Evolutionary conservation across 2,113 vertebrate genomes (phyloP), one percentile per base, ranked within the genome.

Genomic region (Rhineura floridana): DNA sequence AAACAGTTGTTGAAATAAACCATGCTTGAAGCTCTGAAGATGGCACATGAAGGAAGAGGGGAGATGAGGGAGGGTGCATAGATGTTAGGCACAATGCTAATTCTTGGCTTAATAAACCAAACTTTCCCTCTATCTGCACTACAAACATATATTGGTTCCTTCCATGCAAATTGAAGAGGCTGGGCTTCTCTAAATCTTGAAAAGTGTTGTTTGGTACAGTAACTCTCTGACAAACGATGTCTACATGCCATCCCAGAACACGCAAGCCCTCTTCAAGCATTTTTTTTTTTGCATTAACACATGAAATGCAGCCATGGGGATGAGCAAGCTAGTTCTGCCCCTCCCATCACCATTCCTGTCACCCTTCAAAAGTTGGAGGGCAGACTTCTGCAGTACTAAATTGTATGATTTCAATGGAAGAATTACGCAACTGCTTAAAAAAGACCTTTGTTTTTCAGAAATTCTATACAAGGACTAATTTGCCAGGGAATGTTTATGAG

Each of bases 401-500:
- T 28, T 63, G 46, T 36, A 50, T 52, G 36, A 65, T 83, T 78
- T 50, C 44, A 21, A 39, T 7, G 9, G 44, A 42, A 30, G 39
- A n/a, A 19, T 42, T 72, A 42, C 33, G 11, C 28, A 25, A 28
- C 3, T 36, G 42, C 17, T 88, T 50, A 30, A 72, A 73, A n/a
- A 81, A 33, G 17, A 46, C 6, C 52, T 19, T n/a, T 28, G 2
- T 52, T 79, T 52, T 65, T 62, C 19, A 65, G 23, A 36, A 48
- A 48, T 70, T 17, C 39, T 78, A 46, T 12, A n/a, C 33, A 36
- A 63, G 15, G n/a, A 28, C 1, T 44, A 17, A 23, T 91, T 87
- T 87, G 83, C 65, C 70, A 87, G 39, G 91, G 88, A 81, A 46
- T 62, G 6, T 59, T 33, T 59, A 59, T n/a, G 76, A 39, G 39